Percentiles rank a stretch among this genome's conserved stretches.
Evolutionary conservation across 23 tunicate genomes (phyloP).

Genomic region (Aplidium turbinatum): DNA sequence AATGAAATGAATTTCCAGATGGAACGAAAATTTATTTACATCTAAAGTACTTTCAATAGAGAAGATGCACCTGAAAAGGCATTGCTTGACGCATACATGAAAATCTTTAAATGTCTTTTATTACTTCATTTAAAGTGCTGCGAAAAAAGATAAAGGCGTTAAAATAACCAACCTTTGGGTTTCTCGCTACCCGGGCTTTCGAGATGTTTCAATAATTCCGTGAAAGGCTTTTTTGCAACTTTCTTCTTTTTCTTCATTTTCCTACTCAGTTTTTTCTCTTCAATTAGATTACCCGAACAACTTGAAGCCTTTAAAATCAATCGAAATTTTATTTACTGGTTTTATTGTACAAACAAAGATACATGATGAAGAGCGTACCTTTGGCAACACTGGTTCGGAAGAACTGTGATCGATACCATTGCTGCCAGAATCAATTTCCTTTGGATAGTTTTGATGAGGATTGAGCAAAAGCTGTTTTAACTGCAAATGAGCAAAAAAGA

Average conservation of each 20-base stretch:
- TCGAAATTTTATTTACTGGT: neutral
- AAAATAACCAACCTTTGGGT: no score
- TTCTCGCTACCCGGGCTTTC: no score
- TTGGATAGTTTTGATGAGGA: conserved; percentile 54
- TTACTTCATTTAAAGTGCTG: no score
- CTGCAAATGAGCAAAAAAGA: no score
- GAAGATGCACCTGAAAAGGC: no score
- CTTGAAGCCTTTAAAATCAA: neutral
- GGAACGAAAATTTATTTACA: no score
- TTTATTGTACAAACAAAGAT: neutral
- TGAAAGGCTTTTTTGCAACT: conserved; percentile 52
- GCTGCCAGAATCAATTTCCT: conserved; percentile 62
- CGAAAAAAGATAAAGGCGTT: no score
- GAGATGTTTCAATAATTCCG: conserved; percentile 73
- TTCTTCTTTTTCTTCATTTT: conserved; percentile 17
- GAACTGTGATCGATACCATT: neutral
- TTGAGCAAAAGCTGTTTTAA: conserved; percentile 64
- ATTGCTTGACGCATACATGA: no score
- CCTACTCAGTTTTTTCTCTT: conserved; percentile 9
- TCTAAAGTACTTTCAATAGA: no score
- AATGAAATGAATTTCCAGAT: no score
- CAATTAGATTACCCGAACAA: neutral
- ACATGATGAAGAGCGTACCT: neutral
- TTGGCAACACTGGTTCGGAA: no score
- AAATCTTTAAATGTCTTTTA: no score